These are phyloP conservation scores for Formica exsecta DNA, from an alignment of 1,140 invertebrate genomes.

Conservation along the genomic window DNA sequence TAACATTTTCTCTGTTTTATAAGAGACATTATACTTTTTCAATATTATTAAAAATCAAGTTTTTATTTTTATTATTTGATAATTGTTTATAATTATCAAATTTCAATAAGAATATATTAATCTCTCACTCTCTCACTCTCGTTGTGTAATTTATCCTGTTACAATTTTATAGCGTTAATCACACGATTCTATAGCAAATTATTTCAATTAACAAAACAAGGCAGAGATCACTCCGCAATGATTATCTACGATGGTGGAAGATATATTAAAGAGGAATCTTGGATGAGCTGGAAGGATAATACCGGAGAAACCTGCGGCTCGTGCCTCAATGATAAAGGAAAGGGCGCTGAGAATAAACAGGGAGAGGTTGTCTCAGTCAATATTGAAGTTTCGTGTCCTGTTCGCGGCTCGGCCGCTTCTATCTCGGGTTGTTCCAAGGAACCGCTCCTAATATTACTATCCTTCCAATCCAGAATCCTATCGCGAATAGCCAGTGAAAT, in stretches of 20 bases:
- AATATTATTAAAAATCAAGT: not conserved
- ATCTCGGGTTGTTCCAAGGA: slow-evolving; percentile 52
- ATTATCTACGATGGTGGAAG: slow-evolving; percentile 50
- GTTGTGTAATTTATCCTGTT: not conserved
- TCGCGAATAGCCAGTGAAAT: slow-evolving; percentile 38
- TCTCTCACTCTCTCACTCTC: too few species aligned
- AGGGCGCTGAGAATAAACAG: slow-evolving; percentile 73
- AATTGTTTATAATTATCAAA: not conserved
- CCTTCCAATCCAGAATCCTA: slow-evolving; percentile 28
- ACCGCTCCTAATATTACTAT: slow-evolving; percentile 9
- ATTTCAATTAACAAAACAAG: slow-evolving; percentile 26
- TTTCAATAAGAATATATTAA: too few species aligned
- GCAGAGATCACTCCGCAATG: slow-evolving; percentile 37
- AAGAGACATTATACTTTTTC: not conserved
- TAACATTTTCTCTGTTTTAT: not conserved
- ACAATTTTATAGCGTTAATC: not conserved
- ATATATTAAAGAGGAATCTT: slow-evolving; percentile 63
- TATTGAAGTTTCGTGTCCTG: slow-evolving; percentile 79
- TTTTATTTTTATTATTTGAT: slow-evolving; percentile 3
- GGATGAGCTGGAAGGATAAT: slow-evolving; percentile 66
- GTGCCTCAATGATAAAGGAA: slow-evolving; percentile 64
- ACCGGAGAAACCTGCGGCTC: slow-evolving; percentile 38
- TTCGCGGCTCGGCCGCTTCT: slow-evolving; percentile 64
- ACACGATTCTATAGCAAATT: not conserved
- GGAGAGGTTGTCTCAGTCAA: slow-evolving; percentile 79